Evolutionary conservation across 2,888 invertebrate species (phyloP).

Genomic region (Erpobdella octoculata): DNA sequence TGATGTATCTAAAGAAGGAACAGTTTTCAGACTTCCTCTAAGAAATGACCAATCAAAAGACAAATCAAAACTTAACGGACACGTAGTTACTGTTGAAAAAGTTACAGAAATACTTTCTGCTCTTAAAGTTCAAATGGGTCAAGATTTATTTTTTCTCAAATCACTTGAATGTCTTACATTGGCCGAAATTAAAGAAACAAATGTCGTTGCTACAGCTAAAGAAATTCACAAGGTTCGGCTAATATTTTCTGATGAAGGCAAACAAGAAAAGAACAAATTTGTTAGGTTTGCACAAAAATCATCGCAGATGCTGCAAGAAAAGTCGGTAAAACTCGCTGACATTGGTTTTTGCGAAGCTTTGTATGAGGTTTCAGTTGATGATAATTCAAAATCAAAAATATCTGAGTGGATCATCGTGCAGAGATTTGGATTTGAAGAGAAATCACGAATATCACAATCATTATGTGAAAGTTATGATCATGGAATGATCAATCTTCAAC

Average conservation of each 20-base stretch:
- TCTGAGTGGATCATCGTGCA: conserved; percentile 25
- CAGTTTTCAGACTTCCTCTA: conserved; percentile 46
- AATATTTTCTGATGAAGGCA: background rate
- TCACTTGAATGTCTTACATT: conserved; percentile 7
- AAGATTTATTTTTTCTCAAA: conserved; percentile 26
- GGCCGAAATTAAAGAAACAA: background rate
- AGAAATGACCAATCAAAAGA: conserved; percentile 38
- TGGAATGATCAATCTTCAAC: conserved; percentile 36
- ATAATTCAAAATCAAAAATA: background rate
- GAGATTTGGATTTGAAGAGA: conserved; percentile 38
- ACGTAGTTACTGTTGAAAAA: conserved; percentile 29
- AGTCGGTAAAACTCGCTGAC: background rate
- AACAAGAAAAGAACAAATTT: conserved; percentile 2
- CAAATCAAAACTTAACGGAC: conserved; percentile 38
- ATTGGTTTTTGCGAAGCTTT: background rate
- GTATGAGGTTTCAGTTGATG: conserved; percentile 11
- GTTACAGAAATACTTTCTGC: conserved; percentile 37
- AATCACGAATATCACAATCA: conserved; percentile 27
- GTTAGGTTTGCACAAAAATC: background rate
- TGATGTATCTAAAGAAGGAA: conserved; percentile 30
- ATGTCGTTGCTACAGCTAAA: background rate
- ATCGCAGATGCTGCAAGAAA: background rate
- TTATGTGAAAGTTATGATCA: conserved; percentile 35
- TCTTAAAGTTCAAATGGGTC: conserved; percentile 38
- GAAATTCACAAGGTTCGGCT: background rate